A percentile compares a stretch with the other conserved stretches of the same genome.
phyloP scores from a whole-genome alignment of 2,113 vertebrate genomes.

The Chrysemys picta region DNA sequence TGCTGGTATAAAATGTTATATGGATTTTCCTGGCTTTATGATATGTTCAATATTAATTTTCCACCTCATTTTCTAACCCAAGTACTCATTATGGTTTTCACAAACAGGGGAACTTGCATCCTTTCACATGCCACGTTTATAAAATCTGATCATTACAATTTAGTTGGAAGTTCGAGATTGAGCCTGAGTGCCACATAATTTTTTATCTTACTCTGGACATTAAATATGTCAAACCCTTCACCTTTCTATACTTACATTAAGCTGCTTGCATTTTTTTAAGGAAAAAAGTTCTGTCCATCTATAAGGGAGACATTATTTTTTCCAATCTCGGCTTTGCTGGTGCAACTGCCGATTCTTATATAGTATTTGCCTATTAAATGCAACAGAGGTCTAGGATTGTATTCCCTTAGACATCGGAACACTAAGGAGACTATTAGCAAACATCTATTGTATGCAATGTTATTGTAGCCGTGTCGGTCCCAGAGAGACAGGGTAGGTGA shows the following conservation, averaged over 20 bases:
- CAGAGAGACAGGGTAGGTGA: background rate
- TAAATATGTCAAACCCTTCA: background rate
- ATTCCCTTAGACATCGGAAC: background rate
- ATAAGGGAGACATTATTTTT: background rate
- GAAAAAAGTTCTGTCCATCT: background rate
- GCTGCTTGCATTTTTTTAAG: background rate
- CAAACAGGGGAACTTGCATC: background rate
- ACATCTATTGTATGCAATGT: background rate
- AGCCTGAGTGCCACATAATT: background rate
- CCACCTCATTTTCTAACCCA: background rate
- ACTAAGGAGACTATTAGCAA: background rate
- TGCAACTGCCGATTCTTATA: too few species aligned
- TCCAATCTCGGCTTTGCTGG: background rate
- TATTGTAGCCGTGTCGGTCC: background rate
- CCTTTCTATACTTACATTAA: background rate
- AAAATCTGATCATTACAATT: background rate
- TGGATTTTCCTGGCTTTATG: background rate
- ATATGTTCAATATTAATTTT: background rate
- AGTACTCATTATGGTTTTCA: background rate
- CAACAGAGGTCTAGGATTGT: background rate
- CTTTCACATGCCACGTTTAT: rapidly evolving
- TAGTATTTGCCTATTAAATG: background rate
- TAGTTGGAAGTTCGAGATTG: background rate
- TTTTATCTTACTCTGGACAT: background rate
- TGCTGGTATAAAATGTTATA: background rate